Evolutionary conservation across 2,888 invertebrate species (phyloP).

Genomic region (Ethmia dodecea): DNA sequence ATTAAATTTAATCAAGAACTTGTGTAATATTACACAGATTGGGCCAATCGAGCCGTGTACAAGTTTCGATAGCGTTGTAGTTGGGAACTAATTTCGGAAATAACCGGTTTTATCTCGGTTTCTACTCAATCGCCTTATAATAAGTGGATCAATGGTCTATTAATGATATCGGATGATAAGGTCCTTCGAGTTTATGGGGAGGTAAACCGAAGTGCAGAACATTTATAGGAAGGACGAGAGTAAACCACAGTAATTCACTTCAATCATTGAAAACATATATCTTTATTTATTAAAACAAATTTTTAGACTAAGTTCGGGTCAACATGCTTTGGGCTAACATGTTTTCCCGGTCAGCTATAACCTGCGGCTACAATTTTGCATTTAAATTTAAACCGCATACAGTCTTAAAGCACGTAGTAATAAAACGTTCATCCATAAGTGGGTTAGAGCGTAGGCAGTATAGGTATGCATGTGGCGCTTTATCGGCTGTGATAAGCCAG

Average conservation of each 20-base stretch:
- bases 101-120: conserved; percentile 63
- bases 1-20: conserved; percentile 78
- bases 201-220: no score
- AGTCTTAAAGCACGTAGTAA: conserved; percentile 13
- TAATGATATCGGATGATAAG: conserved; percentile 45
- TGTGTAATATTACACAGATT: conserved; percentile 76
- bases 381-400: conserved; percentile 3
- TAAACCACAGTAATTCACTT: no score
- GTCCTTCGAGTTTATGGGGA: conserved; percentile 14
- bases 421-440: conserved; percentile 33
- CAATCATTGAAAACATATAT: no score
- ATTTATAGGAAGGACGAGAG: no score
- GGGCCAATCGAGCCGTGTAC: conserved; percentile 70
- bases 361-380: no score
- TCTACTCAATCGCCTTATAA: conserved; percentile 61
- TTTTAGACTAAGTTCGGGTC: no score
- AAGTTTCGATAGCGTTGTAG: conserved; percentile 74
- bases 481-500: conserved; percentile 66
- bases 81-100: conserved; percentile 73
- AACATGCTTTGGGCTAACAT: no score
- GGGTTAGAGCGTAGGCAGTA: conserved; percentile 29
- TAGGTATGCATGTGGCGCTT: conserved; percentile 35
- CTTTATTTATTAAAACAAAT: no score
- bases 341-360: no score
- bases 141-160: conserved; percentile 58